These are phyloP conservation scores for Pygoscelis antarcticus DNA, from an alignment of 2,113 vertebrate genomes.

Conservation along the genomic window DNA sequence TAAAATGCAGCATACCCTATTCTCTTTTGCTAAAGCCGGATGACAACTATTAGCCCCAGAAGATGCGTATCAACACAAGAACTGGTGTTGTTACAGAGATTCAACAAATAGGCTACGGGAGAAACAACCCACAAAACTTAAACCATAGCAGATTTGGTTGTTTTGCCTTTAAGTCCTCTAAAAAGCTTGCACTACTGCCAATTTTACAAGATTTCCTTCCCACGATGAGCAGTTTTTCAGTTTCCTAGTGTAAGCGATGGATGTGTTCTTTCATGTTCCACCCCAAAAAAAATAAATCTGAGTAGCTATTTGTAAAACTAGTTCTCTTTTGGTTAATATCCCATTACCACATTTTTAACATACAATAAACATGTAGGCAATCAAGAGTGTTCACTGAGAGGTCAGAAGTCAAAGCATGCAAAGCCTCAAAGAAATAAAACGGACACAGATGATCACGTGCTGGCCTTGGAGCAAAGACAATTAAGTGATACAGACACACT, in stretches of 20 bases:
- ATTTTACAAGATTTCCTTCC: not conserved
- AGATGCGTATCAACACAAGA: not conserved
- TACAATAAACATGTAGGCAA: not conserved
- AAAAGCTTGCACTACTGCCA: not conserved
- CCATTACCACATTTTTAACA: not conserved
- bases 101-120: not conserved
- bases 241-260: not conserved
- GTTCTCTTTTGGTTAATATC: not conserved
- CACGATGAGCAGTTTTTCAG: not conserved
- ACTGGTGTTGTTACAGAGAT: not conserved
- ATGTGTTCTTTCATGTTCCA: not conserved
- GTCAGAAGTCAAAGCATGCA: not conserved
- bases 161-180: not conserved
- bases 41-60: not conserved
- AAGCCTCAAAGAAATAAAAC: not conserved
- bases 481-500: not conserved
- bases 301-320: not conserved
- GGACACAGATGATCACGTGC: not conserved
- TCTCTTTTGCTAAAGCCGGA: not conserved
- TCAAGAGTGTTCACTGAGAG: not conserved
- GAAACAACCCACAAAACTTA: not conserved
- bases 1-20: not conserved
- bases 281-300: not conserved
- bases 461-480: not conserved
- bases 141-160: not conserved